A percentile compares a stretch with the other conserved stretches of the same genome.
Conservation (phyloP, 2,888 invertebrate genomes). For the Ditylenchus weischeri region DNA sequence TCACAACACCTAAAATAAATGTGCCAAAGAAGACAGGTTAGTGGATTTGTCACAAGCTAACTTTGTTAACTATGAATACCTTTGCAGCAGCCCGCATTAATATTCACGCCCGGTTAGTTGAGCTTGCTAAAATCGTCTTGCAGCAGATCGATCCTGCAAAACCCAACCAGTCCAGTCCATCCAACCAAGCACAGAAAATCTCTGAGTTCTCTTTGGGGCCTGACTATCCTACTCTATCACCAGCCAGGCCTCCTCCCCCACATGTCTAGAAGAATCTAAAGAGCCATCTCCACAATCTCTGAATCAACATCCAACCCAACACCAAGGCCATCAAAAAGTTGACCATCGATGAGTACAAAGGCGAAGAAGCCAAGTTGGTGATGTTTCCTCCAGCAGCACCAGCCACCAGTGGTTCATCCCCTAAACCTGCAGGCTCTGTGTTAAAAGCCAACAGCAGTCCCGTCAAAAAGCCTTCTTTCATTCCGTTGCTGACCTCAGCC, state of each 20-base stretch:
- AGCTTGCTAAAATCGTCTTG: background rate
- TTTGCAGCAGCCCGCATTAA: background rate
- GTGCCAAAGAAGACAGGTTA: too few species aligned
- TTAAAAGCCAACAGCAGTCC: too few species aligned
- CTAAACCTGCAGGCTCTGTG: too few species aligned
- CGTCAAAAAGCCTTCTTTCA: too few species aligned
- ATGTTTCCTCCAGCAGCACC: background rate
- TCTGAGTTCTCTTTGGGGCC: background rate
- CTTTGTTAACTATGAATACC: too few species aligned
- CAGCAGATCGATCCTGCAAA: too few species aligned
- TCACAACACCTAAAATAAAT: too few species aligned
- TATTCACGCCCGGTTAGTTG: background rate
- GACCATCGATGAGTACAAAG: slow-evolving; percentile 25
- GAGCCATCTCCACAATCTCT: background rate
- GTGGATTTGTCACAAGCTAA: too few species aligned
- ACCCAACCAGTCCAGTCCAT: background rate
- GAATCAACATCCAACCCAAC: slow-evolving; percentile 1
- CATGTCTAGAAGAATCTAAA: background rate
- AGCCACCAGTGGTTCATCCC: background rate
- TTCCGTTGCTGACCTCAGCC: too few species aligned
- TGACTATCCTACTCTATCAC: background rate
- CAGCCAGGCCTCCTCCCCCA: background rate
- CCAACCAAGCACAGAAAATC: background rate
- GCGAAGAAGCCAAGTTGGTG: background rate
- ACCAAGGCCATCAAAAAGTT: slow-evolving; percentile 25